phyloP scores from a whole-genome alignment of 2,888 invertebrate genomes.

The Apomyelois bistriatella region DNA sequence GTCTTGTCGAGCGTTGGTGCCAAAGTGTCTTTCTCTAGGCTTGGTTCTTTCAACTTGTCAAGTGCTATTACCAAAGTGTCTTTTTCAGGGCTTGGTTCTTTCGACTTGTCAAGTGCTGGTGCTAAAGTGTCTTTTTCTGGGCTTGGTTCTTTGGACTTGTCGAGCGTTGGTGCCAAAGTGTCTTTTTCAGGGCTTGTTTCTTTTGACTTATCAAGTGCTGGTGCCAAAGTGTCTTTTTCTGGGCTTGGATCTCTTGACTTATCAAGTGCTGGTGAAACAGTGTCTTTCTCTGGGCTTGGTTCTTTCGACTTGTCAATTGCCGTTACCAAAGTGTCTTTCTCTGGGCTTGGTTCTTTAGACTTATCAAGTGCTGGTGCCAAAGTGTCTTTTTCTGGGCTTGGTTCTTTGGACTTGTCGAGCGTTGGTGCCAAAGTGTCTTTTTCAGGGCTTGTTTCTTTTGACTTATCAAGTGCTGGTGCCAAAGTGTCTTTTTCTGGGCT shows the following conservation, averaged over 20 bases:
- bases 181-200: slow-evolving; percentile 19
- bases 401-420: slow-evolving; percentile 14
- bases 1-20: slow-evolving; percentile 8
- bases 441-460: slow-evolving; percentile 14
- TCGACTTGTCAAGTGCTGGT: slow-evolving; percentile 6
- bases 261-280: not conserved
- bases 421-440: not conserved
- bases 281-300: slow-evolving; percentile 7
- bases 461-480: slow-evolving; percentile 5
- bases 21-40: slow-evolving; percentile 17
- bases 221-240: slow-evolving; percentile 16
- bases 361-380: slow-evolving; percentile 6
- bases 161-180: slow-evolving; percentile 10
- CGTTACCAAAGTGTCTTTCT: slow-evolving; percentile 8
- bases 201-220: slow-evolving; percentile 15
- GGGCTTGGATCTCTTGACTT: slow-evolving; percentile 2
- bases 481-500: slow-evolving; percentile 1
- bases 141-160: slow-evolving; percentile 12
- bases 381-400: slow-evolving; percentile 15
- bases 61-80: not conserved
- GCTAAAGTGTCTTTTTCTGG: slow-evolving; percentile 17
- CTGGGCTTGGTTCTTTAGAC: slow-evolving; percentile 18
- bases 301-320: not conserved
- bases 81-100: slow-evolving; percentile 9
- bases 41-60: slow-evolving; percentile 8